A percentile compares a stretch with the other conserved stretches of the same genome.
Evolutionary conservation across 2,113 vertebrate species (phyloP).

Genomic region (Tetraodon nigroviridis): DNA sequence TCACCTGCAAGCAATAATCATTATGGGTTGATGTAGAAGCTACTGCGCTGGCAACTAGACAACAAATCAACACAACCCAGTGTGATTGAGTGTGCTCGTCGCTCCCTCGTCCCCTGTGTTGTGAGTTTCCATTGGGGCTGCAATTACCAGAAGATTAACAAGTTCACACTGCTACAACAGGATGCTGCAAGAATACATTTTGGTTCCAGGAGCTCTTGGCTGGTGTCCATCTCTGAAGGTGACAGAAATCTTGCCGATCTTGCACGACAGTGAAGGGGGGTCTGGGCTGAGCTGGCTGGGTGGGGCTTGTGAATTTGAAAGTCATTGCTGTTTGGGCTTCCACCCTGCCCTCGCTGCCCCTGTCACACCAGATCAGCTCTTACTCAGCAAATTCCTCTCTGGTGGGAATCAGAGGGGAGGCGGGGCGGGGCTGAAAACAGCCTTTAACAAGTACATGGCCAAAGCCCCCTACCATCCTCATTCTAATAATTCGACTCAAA

Average conservation of each 20-base stretch:
- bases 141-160: slow-evolving; percentile 76
- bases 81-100: slow-evolving; percentile 30
- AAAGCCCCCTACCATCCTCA: slow-evolving; percentile 80
- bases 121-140: slow-evolving; percentile 65
- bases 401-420: slow-evolving; percentile 71
- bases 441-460: slow-evolving; percentile 81
- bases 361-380: slow-evolving; percentile 84
- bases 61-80: slow-evolving; percentile 19
- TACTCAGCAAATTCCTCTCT: slow-evolving; percentile 92
- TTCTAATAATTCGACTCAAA: slow-evolving; percentile 93
- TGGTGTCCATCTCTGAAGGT: slow-evolving; percentile 78
- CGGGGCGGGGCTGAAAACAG: slow-evolving; percentile 57
- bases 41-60: neutral
- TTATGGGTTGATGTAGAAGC: slow-evolving; percentile 9
- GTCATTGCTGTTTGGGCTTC: slow-evolving; percentile 73
- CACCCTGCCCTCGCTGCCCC: slow-evolving; percentile 78
- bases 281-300: slow-evolving; percentile 42
- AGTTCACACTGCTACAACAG: slow-evolving; percentile 66
- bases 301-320: slow-evolving; percentile 69
- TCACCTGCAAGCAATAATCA: neutral
- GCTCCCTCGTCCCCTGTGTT: slow-evolving; percentile 55
- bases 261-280: slow-evolving; percentile 74
- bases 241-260: slow-evolving; percentile 83
- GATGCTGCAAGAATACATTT: slow-evolving; percentile 77
- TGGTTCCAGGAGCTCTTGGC: slow-evolving; percentile 74